Conservation (phyloP, 2,888 invertebrate genomes). For the Rhimphoctona megacephalus region DNA sequence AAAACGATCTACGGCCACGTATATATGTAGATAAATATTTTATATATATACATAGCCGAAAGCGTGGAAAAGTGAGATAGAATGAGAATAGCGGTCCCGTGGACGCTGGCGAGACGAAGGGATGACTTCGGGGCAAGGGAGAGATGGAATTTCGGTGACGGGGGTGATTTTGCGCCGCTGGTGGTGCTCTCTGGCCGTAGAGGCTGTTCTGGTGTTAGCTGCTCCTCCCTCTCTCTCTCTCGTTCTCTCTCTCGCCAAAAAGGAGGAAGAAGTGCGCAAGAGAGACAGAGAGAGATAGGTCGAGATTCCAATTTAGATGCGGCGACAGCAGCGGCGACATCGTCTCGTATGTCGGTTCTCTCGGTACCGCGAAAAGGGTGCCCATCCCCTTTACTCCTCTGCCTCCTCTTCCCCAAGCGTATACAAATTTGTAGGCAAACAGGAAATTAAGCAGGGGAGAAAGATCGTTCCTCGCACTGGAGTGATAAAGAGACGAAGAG, state of each 20-base stretch:
- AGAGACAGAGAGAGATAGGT: constrained; percentile 51
- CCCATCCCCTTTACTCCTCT: background rate
- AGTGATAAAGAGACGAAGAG: constrained; percentile 39
- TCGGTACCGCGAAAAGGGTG: constrained; percentile 43
- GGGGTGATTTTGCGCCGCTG: constrained; percentile 51
- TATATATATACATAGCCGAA: constrained; percentile 31
- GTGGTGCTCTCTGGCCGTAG: constrained; percentile 15
- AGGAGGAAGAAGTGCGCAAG: background rate
- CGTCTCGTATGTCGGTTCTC: constrained; percentile 65
- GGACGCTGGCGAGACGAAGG: constrained; percentile 68
- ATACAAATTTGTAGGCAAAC: constrained; percentile 76
- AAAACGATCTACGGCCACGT: constrained; percentile 64
- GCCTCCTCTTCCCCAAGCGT: constrained; percentile 63
- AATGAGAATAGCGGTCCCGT: constrained; percentile 29
- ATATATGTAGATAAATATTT: constrained; percentile 41
- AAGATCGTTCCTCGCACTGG: constrained; percentile 51
- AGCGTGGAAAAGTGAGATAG: constrained; percentile 35
- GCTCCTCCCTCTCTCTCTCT: background rate
- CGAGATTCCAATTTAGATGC: constrained; percentile 81
- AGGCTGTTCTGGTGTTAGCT: constrained; percentile 23
- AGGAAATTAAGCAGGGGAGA: constrained; percentile 77
- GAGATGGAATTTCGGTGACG: constrained; percentile 59
- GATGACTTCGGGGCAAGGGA: constrained; percentile 62
- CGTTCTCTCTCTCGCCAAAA: background rate
- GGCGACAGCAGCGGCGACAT: constrained; percentile 71